Evolutionary conservation across 2,113 vertebrate genomes (phyloP), one percentile per base, ranked within the genome.

Genomic region (Cephalopholis sonnerati): DNA sequence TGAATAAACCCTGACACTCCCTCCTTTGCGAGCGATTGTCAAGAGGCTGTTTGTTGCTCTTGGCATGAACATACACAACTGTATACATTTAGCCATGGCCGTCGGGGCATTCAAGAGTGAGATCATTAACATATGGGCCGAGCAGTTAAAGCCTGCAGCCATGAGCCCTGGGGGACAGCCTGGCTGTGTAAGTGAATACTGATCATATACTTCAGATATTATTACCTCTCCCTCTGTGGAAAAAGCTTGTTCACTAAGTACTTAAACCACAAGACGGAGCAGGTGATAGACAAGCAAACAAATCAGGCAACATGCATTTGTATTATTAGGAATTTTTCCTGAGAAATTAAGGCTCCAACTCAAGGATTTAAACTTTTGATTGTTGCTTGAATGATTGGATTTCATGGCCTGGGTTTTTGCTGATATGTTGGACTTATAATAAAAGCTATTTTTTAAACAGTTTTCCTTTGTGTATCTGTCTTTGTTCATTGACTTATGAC

Each of bases 1-100:
- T 83, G 72, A 87, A 86, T 79, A 87, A 86, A 91, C 82, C 83
- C 73, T 81, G 88, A 86, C 91, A 91, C 87, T 89, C 88, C 90
- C 84, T 93, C 79, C 74, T 86, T 85, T 89, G 55, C 50, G 59
- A 91, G 77, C 81, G 89, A 88, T 92, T 83, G 81, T 90, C 88
- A 72, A 80, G 85, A 90, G 89, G 77, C 80, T 90, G 82, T 86
- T 91, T 93, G 90, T 93, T 94, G 86, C 66, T 86, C 79, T 94
- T 94, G 93, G 92, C 88, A 88, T 76, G 83, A 57, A 74, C 57
- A 74, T 84, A 91, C 79, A 92, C 89, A 94, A 93, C 87, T 90
- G 87, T 91, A 91, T 91, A 89, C 84, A 72, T 93, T 91, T 88
- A 89, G 84, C 77, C 61, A 66, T 82, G 77, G 87, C 91, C 64